phyloP scores from a whole-genome alignment of 1,140 invertebrate species.

The Plectrocnemia conspersa region DNA sequence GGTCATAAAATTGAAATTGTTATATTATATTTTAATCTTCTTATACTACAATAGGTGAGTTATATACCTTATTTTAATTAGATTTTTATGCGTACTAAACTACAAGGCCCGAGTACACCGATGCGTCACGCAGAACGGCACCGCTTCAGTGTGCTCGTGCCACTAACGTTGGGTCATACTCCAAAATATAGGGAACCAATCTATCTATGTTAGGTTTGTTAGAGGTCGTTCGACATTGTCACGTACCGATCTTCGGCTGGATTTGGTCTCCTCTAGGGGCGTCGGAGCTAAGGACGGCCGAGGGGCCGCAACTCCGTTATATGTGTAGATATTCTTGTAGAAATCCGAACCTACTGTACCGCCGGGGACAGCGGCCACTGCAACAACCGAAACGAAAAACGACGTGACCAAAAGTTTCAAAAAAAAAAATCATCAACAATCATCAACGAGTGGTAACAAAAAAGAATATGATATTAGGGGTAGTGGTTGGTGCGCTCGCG shows the following conservation, averaged over 20 bases:
- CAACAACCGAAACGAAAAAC: conserved; percentile 61
- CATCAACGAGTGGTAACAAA: not conserved
- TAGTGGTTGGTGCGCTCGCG: conserved; percentile 5
- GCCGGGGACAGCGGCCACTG: conserved; percentile 72
- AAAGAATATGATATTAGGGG: not conserved
- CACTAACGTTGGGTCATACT: no score
- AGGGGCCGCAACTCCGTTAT: conserved; percentile 42
- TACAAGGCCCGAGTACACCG: no score
- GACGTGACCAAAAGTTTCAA: conserved; percentile 38
- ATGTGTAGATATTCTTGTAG: conserved; percentile 72
- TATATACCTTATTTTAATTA: no score
- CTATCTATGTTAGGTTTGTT: conserved; percentile 1
- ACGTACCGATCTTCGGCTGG: conserved; percentile 66
- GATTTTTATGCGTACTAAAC: no score
- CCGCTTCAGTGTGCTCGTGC: no score
- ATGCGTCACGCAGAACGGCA: no score
- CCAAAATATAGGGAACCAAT: no score
- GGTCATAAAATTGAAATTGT: no score
- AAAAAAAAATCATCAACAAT: not conserved
- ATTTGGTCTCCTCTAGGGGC: conserved; percentile 58
- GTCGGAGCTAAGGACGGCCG: conserved; percentile 44
- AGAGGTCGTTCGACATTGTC: no score
- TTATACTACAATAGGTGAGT: no score
- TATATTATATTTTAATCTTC: no score
- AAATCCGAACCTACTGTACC: conserved; percentile 68